Conservation (phyloP, 2,888 invertebrate species). For the Meganola albula region DNA sequence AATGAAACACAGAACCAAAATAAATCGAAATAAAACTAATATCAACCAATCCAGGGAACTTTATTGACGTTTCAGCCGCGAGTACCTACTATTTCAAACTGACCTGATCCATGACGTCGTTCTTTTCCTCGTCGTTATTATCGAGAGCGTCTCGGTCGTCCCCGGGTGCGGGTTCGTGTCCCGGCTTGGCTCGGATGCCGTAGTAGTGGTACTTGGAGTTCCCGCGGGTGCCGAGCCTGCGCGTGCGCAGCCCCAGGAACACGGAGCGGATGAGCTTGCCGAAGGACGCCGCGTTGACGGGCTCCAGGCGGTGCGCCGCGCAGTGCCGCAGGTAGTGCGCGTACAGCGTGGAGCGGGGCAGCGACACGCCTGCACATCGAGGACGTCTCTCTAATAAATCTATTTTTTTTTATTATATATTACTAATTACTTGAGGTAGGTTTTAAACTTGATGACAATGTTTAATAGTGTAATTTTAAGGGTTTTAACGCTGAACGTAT, state of each 20-base stretch:
- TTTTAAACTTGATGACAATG: too few relatives aligned
- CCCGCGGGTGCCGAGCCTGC: conserved; percentile 96
- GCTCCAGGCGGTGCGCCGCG: conserved; percentile 93
- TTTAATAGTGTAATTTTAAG: too few relatives aligned
- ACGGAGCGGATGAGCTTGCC: conserved; percentile 99
- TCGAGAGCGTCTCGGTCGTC: conserved; percentile 26
- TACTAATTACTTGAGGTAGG: too few relatives aligned
- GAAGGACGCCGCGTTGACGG: conserved; percentile 99
- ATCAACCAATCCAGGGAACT: too few relatives aligned
- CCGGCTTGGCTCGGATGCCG: conserved; percentile 95
- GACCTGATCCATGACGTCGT: conserved; percentile 39
- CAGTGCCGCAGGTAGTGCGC: conserved; percentile 98
- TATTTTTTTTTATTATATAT: too few relatives aligned
- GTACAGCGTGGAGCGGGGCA: conserved; percentile 97
- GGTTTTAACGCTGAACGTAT: too few relatives aligned
- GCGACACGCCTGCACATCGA: conserved; percentile 82
- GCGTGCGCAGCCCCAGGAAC: conserved; percentile 95
- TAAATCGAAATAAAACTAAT: not conserved
- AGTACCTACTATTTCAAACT: too few relatives aligned
- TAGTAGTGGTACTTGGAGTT: conserved; percentile 99
- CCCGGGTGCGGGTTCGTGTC: conserved; percentile 22
- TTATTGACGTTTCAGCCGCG: too few relatives aligned
- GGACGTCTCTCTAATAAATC: too few relatives aligned
- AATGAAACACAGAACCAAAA: not conserved
- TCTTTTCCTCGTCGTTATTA: conserved; percentile 34